A percentile compares a stretch with the other conserved stretches of the same genome.
Evolutionary conservation across 92 coral and sea anemone genomes (phyloP).

Genomic region (Parazoanthus atlanticus): DNA sequence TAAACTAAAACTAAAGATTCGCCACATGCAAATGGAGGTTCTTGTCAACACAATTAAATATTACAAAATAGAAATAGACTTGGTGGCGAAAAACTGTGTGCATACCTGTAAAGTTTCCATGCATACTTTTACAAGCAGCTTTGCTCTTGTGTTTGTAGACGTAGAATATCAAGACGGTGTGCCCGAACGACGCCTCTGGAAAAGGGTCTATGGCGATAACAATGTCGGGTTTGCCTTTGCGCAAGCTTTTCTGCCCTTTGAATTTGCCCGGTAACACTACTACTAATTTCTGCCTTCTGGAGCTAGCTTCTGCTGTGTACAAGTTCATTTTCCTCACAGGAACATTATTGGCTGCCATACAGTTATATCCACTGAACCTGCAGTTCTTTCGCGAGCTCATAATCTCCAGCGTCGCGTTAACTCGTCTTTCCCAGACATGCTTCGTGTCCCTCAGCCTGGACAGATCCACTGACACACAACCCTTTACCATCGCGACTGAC

Average conservation of each 20-base stretch:
- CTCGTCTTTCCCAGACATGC: constrained; percentile 74
- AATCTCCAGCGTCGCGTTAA: constrained; percentile 63
- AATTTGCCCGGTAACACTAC: constrained; percentile 77
- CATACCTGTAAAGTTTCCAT: constrained; percentile 76
- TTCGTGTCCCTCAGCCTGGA: not conserved
- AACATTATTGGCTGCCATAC: constrained; percentile 52
- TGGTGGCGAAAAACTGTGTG: not conserved
- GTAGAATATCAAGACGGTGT: constrained; percentile 84
- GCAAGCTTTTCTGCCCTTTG: constrained; percentile 51
- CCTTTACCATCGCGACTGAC: not conserved
- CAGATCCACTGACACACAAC: not conserved
- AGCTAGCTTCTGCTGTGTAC: constrained; percentile 72
- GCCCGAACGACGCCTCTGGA: constrained; percentile 92
- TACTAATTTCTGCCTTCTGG: constrained; percentile 45
- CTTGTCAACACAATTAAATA: not conserved
- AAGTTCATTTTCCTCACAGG: constrained; percentile 75
- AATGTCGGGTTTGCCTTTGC: constrained; percentile 68
- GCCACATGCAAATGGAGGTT: not conserved
- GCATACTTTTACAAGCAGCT: constrained; percentile 58
- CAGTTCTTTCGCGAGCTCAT: constrained; percentile 71
- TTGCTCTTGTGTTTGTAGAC: constrained; percentile 64
- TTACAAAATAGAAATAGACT: not conserved
- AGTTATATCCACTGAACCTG: constrained; percentile 61
- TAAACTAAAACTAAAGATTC: not conserved
- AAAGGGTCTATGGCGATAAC: constrained; percentile 90